A percentile compares a stretch with the other conserved stretches of the same genome.
Evolutionary conservation across 2,113 vertebrate species (phyloP).

Genomic region (Notarius quadriscutis): DNA sequence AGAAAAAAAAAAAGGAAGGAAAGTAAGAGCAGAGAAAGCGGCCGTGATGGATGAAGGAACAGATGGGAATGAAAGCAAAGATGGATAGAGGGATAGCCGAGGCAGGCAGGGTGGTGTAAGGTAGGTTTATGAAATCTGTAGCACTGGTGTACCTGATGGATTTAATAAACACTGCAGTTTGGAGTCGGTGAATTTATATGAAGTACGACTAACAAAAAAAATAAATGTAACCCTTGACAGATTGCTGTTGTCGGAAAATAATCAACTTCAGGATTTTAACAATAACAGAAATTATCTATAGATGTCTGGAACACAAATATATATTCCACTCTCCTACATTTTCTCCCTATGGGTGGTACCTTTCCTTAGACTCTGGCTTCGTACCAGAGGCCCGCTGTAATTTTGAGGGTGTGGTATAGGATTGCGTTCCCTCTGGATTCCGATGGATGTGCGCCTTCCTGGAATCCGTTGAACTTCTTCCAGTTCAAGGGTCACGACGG

Average conservation of each 20-base stretch:
- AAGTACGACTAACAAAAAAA: neutral
- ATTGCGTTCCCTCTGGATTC: neutral
- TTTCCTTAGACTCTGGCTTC: neutral
- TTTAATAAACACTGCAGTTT: constrained; percentile 27
- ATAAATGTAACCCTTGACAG: too few species aligned
- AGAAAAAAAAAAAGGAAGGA: neutral
- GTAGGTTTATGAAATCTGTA: constrained; percentile 19
- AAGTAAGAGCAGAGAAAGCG: neutral
- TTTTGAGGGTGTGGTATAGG: neutral
- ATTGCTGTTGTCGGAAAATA: too few species aligned
- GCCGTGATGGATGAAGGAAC: constrained; percentile 31
- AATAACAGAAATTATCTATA: too few species aligned
- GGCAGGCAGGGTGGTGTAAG: constrained; percentile 7
- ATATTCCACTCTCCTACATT: neutral
- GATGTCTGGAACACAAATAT: neutral
- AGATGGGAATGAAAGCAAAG: constrained; percentile 22
- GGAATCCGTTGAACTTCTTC: neutral
- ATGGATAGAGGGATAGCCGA: constrained; percentile 19
- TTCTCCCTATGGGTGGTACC: neutral
- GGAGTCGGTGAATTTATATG: neutral
- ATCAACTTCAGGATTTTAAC: too few species aligned
- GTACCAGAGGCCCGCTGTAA: neutral
- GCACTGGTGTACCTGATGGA: neutral
- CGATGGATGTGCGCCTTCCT: neutral
- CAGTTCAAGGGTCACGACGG: neutral